Conservation (phyloP, 2,888 invertebrate species). For the Phortica magna region DNA sequence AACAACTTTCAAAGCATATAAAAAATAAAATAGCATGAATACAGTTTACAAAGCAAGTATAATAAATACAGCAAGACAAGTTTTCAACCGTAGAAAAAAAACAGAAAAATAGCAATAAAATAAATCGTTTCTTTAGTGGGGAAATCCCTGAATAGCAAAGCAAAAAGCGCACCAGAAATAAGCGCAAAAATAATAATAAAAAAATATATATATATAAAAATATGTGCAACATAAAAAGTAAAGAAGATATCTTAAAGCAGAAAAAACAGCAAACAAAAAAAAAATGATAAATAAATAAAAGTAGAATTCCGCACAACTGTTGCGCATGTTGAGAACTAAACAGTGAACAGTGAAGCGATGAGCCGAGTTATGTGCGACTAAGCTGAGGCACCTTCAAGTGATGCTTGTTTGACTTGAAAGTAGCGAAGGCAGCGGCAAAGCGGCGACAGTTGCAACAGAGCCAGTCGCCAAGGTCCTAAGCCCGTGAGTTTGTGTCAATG, state of each 20-base stretch:
- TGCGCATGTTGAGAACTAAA: conserved; percentile 40
- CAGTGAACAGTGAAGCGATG: conserved; percentile 1
- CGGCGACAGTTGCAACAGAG: neutral
- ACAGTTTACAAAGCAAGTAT: neutral
- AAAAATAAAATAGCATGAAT: no score
- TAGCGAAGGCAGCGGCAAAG: neutral
- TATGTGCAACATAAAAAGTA: conserved; percentile 18
- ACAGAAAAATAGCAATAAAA: conserved; percentile 39
- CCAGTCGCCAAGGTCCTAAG: conserved; percentile 49
- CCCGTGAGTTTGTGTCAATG: conserved; percentile 30
- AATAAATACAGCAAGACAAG: neutral
- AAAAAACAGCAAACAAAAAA: neutral
- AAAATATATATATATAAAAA: conserved; percentile 25
- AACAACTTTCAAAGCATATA: no score
- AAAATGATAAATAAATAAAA: conserved; percentile 16
- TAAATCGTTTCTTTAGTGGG: conserved; percentile 46
- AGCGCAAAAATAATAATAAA: conserved; percentile 35
- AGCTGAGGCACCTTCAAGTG: conserved; percentile 14
- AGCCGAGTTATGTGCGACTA: conserved; percentile 25
- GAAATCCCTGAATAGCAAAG: conserved; percentile 45
- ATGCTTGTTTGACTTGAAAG: conserved; percentile 22
- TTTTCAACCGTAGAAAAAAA: neutral
- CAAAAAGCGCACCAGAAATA: neutral
- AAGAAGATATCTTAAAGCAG: neutral
- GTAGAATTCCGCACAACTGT: conserved; percentile 44